Percentiles rank a stretch among this genome's conserved stretches.
Evolutionary conservation across 2,888 invertebrate species (phyloP).

Genomic region (Heliconius hortense): DNA sequence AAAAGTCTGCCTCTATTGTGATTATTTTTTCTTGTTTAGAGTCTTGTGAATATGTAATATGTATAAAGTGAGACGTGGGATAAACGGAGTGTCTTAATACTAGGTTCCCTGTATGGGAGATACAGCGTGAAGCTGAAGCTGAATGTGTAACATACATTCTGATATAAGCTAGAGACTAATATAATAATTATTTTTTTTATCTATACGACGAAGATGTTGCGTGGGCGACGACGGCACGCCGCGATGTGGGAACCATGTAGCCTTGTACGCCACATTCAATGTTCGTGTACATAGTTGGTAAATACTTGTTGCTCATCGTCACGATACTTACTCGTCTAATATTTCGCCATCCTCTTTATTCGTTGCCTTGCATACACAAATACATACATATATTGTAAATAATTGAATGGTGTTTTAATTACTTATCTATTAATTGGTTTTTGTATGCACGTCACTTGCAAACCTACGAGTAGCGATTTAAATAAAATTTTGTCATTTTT

Average conservation of each 20-base stretch:
- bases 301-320: conserved; percentile 5
- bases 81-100: neutral
- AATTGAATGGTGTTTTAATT: neutral
- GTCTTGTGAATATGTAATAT: too few species aligned
- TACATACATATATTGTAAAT: neutral
- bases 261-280: conserved; percentile 1
- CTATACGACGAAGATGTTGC: neutral
- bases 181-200: neutral
- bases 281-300: conserved; percentile 2
- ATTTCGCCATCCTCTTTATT: conserved; percentile 15
- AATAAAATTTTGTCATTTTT: too few species aligned
- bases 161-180: neutral
- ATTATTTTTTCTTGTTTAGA: too few species aligned
- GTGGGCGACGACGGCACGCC: neutral
- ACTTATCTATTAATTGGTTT: neutral
- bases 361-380: neutral
- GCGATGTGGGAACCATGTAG: neutral
- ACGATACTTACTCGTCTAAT: conserved; percentile 14
- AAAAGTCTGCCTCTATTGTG: too few species aligned
- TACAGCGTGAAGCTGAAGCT: neutral
- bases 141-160: neutral
- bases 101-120: neutral
- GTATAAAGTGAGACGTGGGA: neutral
- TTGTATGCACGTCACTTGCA: too few species aligned
- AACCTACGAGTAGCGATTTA: too few species aligned